These are phyloP conservation scores for Conops quadrifasciatus DNA, from an alignment of 2,888 invertebrate genomes.

Conservation along the genomic window DNA sequence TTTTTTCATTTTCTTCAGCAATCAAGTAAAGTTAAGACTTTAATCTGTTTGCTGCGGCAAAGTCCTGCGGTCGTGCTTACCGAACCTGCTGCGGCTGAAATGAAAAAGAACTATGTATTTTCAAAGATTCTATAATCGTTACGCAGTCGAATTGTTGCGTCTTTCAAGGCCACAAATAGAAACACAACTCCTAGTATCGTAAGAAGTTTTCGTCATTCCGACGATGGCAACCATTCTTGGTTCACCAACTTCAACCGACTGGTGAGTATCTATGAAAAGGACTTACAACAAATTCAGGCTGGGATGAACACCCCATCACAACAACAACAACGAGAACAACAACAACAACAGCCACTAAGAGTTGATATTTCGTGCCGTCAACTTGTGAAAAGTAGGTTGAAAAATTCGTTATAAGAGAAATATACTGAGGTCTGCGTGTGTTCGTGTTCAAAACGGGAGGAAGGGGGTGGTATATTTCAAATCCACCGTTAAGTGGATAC, in stretches of 20 bases:
- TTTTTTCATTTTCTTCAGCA: no score
- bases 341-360: constrained; percentile 38
- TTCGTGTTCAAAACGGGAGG: not conserved
- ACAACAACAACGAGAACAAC: constrained; percentile 24
- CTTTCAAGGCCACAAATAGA: no score
- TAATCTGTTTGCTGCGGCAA: constrained; percentile 33
- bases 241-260: not conserved
- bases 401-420: constrained; percentile 18
- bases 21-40: no score
- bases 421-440: not conserved
- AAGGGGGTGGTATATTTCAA: not conserved
- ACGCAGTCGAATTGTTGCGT: constrained; percentile 23
- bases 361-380: constrained; percentile 33
- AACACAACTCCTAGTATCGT: no score
- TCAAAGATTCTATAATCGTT: no score
- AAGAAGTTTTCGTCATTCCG: not conserved
- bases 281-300: no score
- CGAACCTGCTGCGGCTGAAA: no score
- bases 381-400: constrained; percentile 41
- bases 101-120: no score
- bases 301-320: constrained; percentile 28
- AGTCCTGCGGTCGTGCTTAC: no score
- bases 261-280: not conserved
- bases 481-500: no score
- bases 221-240: not conserved